A percentile compares a stretch with the other conserved stretches of the same genome.
Conservation (phyloP, 2,888 invertebrate genomes). For the Sinodicranocentrus sp. region DNA sequence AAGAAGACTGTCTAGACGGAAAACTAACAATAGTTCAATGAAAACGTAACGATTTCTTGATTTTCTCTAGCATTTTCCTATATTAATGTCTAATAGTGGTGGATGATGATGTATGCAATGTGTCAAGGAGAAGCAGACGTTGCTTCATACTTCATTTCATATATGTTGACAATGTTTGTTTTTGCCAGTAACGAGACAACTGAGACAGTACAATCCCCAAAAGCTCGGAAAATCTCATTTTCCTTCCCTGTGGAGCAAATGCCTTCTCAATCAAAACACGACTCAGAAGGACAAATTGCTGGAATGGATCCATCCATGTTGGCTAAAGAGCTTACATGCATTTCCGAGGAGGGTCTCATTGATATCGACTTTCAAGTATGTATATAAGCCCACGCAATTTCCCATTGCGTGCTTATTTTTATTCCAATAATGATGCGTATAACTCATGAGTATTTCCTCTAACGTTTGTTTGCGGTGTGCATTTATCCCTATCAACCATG, state of each 20-base stretch:
- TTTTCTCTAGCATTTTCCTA: too few relatives aligned
- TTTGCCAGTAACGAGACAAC: constrained; percentile 73
- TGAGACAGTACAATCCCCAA: constrained; percentile 81
- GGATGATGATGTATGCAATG: too few relatives aligned
- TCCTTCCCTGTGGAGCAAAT: constrained; percentile 74
- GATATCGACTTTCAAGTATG: constrained; percentile 91
- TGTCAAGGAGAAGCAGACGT: too few relatives aligned
- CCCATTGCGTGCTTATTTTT: neutral
- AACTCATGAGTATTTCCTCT: too few relatives aligned
- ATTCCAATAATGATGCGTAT: neutral
- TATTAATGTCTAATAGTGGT: too few relatives aligned
- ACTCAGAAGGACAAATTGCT: constrained; percentile 70
- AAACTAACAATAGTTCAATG: constrained; percentile 74
- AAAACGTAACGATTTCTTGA: constrained; percentile 76
- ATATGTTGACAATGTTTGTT: too few relatives aligned
- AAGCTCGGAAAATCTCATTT: constrained; percentile 79
- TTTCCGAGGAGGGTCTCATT: constrained; percentile 90
- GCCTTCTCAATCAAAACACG: constrained; percentile 72
- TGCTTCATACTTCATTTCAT: too few relatives aligned
- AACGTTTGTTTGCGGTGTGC: too few relatives aligned
- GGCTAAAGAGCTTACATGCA: constrained; percentile 85
- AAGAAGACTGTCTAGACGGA: constrained; percentile 79
- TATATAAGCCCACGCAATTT: constrained; percentile 67
- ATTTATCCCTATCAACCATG: too few relatives aligned
- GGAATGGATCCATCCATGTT: constrained; percentile 71